These are phyloP conservation scores for Saiga tatarica DNA, from an alignment of 2,113 vertebrate genomes.

Conservation along the genomic window DNA sequence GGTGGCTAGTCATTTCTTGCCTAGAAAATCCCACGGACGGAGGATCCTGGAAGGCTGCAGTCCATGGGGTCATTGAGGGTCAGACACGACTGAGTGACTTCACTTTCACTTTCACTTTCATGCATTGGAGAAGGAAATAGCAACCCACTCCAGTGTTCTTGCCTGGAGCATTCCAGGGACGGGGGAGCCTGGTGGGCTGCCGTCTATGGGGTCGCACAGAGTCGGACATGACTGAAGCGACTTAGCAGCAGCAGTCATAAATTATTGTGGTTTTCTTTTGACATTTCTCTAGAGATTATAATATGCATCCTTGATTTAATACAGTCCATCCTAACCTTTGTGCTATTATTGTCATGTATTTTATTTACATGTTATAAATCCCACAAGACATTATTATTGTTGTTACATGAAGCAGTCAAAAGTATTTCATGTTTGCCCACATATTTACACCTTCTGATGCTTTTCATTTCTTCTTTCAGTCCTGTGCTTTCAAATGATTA, in stretches of 20 bases:
- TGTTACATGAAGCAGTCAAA: background rate
- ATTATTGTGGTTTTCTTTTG: background rate
- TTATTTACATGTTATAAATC: background rate
- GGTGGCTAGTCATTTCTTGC: background rate
- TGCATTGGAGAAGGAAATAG: too few species aligned
- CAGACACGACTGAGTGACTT: too few species aligned
- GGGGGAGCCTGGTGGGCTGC: too few species aligned
- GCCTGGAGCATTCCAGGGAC: too few species aligned
- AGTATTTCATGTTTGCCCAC: background rate
- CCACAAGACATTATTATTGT: background rate
- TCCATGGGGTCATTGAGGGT: too few species aligned
- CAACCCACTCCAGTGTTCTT: too few species aligned
- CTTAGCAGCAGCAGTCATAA: background rate
- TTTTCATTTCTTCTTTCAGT: conserved; percentile 24
- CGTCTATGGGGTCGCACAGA: too few species aligned
- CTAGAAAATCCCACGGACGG: background rate
- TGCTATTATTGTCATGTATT: background rate
- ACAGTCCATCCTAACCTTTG: background rate
- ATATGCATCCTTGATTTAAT: background rate
- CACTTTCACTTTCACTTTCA: too few species aligned
- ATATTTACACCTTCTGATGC: background rate
- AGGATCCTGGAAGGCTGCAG: too few species aligned
- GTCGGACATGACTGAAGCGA: rapidly evolving
- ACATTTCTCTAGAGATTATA: background rate
- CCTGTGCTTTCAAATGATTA: background rate